Conservation (phyloP, 2,888 invertebrate genomes). For the Plebejus argus region DNA sequence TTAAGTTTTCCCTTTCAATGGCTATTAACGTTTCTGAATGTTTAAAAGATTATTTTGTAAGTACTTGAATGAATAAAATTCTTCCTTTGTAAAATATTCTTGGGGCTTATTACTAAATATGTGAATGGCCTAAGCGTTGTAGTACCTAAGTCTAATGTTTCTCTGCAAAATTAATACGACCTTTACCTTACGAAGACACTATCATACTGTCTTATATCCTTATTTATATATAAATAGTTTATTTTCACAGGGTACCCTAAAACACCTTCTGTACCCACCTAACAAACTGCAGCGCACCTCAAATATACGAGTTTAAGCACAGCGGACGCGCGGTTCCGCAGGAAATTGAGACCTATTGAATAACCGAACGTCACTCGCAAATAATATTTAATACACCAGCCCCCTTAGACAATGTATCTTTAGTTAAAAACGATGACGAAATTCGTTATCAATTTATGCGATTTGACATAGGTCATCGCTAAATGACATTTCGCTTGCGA, state of each 20-base stretch:
- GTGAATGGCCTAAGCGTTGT: too few species aligned
- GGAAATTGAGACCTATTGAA: constrained; percentile 1
- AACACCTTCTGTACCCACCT: not conserved
- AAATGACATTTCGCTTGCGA: too few species aligned
- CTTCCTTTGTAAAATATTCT: not conserved
- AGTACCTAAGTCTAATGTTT: not conserved
- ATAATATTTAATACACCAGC: not conserved
- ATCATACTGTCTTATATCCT: too few species aligned
- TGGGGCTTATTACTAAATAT: too few species aligned
- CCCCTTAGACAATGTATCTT: too few species aligned
- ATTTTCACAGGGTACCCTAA: not conserved
- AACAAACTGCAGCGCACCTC: not conserved
- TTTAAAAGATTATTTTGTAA: not conserved
- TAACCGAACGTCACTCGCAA: not conserved
- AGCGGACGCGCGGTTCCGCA: not conserved
- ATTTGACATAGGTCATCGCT: too few species aligned
- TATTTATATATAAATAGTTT: not conserved
- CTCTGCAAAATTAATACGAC: not conserved
- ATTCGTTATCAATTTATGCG: too few species aligned
- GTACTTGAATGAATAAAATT: too few species aligned
- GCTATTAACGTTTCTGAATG: not conserved
- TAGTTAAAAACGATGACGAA: too few species aligned
- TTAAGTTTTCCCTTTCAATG: not conserved
- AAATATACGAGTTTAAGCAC: not conserved
- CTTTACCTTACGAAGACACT: too few species aligned